Base-by-base conservation (phyloP, 1,140 invertebrate species). In the Neodiprion pinetum region DNA sequence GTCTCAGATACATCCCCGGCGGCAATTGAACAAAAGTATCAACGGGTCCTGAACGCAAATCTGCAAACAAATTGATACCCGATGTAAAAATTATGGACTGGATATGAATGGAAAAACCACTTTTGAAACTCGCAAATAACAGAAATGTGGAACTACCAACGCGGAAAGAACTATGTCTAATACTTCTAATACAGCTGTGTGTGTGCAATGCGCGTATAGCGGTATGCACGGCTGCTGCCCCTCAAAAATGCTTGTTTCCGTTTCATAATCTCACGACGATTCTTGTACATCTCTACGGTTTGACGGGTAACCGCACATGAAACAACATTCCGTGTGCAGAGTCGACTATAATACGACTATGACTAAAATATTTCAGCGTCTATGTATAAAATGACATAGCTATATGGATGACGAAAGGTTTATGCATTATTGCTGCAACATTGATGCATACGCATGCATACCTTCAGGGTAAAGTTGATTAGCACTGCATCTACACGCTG, bases 1-100 rank as follows among this genome's bases (percentile, higher is more conserved):
- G 91, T 82, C 93, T 91, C 83, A 95, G 89, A 86, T 94, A 93
- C 87, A 94, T 90, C 47, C 89, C 89, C 84, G 93, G 93, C 90
- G 90, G 82, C 87, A 89, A 76, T 5, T 40, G 28, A 75, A 86
- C 81, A 71, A 83, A 85, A 71, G 87, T 85, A 75, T 87, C 87
- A 74, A 87, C 82, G 48, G 83, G 80, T 40, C 81, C 80, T 40
- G 28, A 40, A 70, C 88, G 87, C 77, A 87, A 80, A 81, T 87
- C 87, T 88, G 78, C 1, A 79, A 82, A 79, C 65, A 72, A 75
- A 61, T 14, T 40, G 28, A 40, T 40, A 40, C 0, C 17, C 61
- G 12, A 65, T 65, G 17, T 65, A 14, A 11, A 1, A 11, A 11
- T 61, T 61, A 11, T 61, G 10, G n/a, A 11, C 53, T 61, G 10